phyloP scores from a whole-genome alignment of 1,140 invertebrate species.

The Conopomorpha cramerella region DNA sequence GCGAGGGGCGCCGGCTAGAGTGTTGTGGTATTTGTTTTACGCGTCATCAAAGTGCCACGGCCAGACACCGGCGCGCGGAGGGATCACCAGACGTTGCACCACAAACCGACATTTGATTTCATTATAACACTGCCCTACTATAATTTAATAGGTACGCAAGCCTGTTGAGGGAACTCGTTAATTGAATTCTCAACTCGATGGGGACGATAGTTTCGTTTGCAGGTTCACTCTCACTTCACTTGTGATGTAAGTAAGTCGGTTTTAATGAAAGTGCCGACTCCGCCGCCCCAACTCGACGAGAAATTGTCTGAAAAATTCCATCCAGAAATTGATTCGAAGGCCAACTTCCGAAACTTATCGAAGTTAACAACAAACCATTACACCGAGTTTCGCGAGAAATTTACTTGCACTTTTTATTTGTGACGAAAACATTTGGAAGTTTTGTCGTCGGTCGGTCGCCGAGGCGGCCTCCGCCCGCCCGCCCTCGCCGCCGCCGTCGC shows the following conservation, averaged over 20 bases:
- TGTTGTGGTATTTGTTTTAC: constrained; percentile 50
- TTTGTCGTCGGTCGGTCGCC: constrained; percentile 28
- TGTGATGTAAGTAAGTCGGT: too few relatives aligned
- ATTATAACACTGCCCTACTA: constrained; percentile 15
- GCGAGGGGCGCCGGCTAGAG: constrained; percentile 27
- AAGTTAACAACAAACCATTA: constrained; percentile 58
- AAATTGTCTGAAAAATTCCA: constrained; percentile 58
- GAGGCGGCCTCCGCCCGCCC: too few relatives aligned
- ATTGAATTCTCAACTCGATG: too few relatives aligned
- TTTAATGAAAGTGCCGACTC: too few relatives aligned
- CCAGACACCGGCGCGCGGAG: constrained; percentile 27
- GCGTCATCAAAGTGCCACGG: constrained; percentile 40
- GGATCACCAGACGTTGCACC: too few relatives aligned
- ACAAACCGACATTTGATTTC: constrained; percentile 14
- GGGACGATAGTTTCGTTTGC: too few relatives aligned
- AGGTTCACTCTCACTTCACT: constrained; percentile 47
- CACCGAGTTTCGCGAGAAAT: constrained; percentile 56
- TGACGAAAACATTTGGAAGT: constrained; percentile 53
- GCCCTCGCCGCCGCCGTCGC: too few relatives aligned
- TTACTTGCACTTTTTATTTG: constrained; percentile 56
- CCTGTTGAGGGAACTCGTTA: too few relatives aligned
- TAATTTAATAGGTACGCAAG: too few relatives aligned
- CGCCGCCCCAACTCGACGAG: too few relatives aligned
- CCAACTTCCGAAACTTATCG: constrained; percentile 58
- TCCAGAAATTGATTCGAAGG: constrained; percentile 53